Base-by-base conservation (phyloP, 2,797 vertebrate species). In the Enoplosus armatus region DNA sequence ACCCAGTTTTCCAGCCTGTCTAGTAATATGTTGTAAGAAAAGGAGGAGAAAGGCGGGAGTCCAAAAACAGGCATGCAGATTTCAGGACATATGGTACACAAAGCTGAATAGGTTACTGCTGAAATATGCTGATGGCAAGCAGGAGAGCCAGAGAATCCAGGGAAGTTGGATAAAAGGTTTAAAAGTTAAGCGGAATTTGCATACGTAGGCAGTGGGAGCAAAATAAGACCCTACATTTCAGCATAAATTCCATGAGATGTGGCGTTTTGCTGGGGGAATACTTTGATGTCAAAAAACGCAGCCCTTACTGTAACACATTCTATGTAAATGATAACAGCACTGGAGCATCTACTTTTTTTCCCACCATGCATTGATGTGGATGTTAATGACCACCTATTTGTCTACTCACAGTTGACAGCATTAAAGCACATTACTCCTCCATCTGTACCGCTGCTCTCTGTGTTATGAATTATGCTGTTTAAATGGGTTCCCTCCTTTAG, bases 381-480 rank as follows among this genome's bases (percentile, higher is more conserved):
- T 80, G 71, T 88, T 92, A 90, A 93, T 89, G 88, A 90, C 65
- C 72, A 56, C 74, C 87, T 69, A 89, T 93, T 93, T 93, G 92
- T 93, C 91, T 84, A 58, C 85, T 84, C 81, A 84, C 77, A 87
- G 85, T 83, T 90, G 90, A 92, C 90, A 90, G 85, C 82, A 90
- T 87, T 90, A 91, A 89, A 87, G 83, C 75, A 79, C 88, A 87
- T 87, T 79, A 87, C 87, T 86, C 79, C 83, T 87, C 83, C 86
- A 88, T 90, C 86, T 85, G 79, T 73, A 90, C 71, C 8, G 55
- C 68, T 69, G 68, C 76, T 82, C 71, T 76, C 82, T 37, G 54
- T 85, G 77, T 90, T 87, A 92, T 93, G 90, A 92, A 90, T 91
- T 92, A 92, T 90, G 92, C 86, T 65, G 72, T 92, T 92, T 91